These are phyloP conservation scores for Smithornis capensis DNA, from an alignment of 2,113 vertebrate species.

Conservation along the genomic window DNA sequence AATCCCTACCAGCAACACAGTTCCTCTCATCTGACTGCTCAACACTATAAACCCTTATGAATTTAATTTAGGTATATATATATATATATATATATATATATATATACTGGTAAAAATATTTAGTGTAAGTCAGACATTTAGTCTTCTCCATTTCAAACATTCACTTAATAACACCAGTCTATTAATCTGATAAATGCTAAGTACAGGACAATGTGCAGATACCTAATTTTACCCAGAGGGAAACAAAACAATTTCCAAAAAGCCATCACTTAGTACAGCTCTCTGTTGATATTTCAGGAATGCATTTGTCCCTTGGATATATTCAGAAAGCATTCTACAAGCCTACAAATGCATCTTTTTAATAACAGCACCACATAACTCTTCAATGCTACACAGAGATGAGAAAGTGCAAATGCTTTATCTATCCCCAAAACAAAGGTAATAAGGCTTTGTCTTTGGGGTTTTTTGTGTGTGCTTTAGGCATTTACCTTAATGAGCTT, in stretches of 20 bases:
- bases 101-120: slow-evolving; percentile 16
- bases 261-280: slow-evolving; percentile 69
- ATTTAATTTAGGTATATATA: slow-evolving; percentile 64
- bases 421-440: slow-evolving; percentile 72
- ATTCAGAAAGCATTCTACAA: slow-evolving; percentile 59
- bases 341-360: slow-evolving; percentile 68
- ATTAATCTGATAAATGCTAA: slow-evolving; percentile 70
- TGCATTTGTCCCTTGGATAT: slow-evolving; percentile 74
- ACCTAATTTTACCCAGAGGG: slow-evolving; percentile 70
- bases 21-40: not conserved
- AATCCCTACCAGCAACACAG: not conserved
- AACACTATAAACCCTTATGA: not conserved
- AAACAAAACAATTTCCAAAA: slow-evolving; percentile 69
- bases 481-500: slow-evolving; percentile 81
- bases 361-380: slow-evolving; percentile 69
- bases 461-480: slow-evolving; percentile 56
- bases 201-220: slow-evolving; percentile 30
- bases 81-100: too few relatives aligned
- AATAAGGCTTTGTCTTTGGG: slow-evolving; percentile 71
- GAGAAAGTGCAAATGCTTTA: slow-evolving; percentile 57
- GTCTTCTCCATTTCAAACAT: slow-evolving; percentile 56
- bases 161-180: slow-evolving; percentile 64
- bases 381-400: slow-evolving; percentile 53
- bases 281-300: slow-evolving; percentile 73
- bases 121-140: slow-evolving; percentile 10